Conservation (phyloP, 2,888 invertebrate genomes). For the Nomada fucata region DNA sequence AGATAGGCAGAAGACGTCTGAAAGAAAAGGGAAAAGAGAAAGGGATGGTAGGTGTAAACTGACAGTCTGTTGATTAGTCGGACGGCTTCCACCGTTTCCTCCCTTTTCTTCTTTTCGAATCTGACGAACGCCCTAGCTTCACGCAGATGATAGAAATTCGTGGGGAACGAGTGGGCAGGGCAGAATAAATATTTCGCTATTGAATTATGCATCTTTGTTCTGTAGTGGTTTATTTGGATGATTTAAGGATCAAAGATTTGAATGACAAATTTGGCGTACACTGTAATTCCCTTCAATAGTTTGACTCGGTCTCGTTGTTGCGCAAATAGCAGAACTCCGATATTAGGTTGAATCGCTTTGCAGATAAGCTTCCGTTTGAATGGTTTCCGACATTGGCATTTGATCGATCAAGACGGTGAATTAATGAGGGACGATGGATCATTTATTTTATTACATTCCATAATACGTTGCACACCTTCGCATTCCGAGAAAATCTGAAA, state of each 20-base stretch:
- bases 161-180: neutral
- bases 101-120: constrained; percentile 42
- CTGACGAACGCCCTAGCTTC: constrained; percentile 25
- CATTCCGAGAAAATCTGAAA: too few species aligned
- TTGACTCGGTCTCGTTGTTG: neutral
- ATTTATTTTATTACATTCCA: too few species aligned
- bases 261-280: neutral
- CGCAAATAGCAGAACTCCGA: neutral
- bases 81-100: constrained; percentile 53
- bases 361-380: neutral
- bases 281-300: neutral
- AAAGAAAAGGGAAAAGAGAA: constrained; percentile 12
- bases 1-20: constrained; percentile 30
- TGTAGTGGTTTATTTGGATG: neutral
- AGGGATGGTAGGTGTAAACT: constrained; percentile 52
- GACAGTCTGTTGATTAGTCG: constrained; percentile 66
- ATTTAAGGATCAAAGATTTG: neutral
- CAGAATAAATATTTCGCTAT: neutral
- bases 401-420: too few species aligned
- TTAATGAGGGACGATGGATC: too few species aligned
- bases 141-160: neutral
- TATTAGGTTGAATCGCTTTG: too few species aligned
- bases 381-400: too few species aligned
- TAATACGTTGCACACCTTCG: too few species aligned
- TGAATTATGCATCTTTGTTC: neutral